Base-by-base conservation (phyloP, 2,113 vertebrate species). In the Sialia sialis region DNA sequence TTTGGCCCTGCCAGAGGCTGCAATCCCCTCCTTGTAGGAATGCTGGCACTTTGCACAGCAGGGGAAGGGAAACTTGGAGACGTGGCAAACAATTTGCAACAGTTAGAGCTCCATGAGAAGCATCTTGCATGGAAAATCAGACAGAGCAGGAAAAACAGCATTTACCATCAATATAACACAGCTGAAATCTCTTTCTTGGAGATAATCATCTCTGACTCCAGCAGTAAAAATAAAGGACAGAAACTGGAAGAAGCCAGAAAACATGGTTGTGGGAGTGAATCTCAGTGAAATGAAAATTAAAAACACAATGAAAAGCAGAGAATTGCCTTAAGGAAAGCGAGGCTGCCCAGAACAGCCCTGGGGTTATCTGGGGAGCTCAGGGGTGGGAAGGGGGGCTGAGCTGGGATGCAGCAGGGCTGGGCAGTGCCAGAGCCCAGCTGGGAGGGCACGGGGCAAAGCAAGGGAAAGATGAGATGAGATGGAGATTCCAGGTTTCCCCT, bases 151-250 rank as follows among this genome's bases (percentile, higher is more conserved):
- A 68, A 89, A 95, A 95, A 49, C 91, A 95, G 75, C 43, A 21
- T 25, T 95, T 88, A 48, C 52, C 56, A 63, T 90, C 94, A 80
- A 59, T 84, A 60, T 69, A 95, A 83, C 30, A 38, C 75, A 74
- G 91, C 91, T 87, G 93, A 95, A 93, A 88, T 79, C 38, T 83
- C 75, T 39, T 89, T 82, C 84, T 82, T 76, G 20, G 63, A 91
- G 91, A 97, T 93, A 94, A 95, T 91, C 0, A 95, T 96, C 96
- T 94, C 89, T 91, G 89, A 87, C 82, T 95, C 72, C 82, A 90
- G 75, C 84, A 90, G 82, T 48, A 85, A 95, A 94, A 95, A 90
- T 86, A 80, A 85, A 87, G 91, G 87, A 74, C 84, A 96, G 90
- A 89, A 93, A 87, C 84, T 83, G 84, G 62, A 87, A 76, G 81